These are phyloP conservation scores for Cephus pygmeus DNA, from an alignment of 2,888 invertebrate genomes.

Conservation along the genomic window DNA sequence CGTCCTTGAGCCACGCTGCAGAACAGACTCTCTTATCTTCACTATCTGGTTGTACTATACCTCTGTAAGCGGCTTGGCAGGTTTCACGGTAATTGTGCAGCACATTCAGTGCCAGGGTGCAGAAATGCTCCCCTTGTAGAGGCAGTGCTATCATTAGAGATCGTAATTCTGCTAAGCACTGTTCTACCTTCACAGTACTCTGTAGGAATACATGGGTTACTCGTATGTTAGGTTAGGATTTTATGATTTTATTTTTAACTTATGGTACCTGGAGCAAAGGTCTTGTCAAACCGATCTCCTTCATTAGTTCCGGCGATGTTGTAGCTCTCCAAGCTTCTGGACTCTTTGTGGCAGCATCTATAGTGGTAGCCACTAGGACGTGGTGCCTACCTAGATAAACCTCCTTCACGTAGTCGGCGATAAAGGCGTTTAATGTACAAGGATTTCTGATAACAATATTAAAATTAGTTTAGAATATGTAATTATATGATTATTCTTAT, in stretches of 20 bases:
- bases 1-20: constrained; percentile 92
- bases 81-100: constrained; percentile 80
- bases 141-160: constrained; percentile 78
- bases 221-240: background rate
- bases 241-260: background rate
- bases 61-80: constrained; percentile 79
- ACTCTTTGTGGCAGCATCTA: constrained; percentile 79
- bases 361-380: constrained; percentile 72
- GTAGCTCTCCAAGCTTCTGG: constrained; percentile 84
- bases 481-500: background rate
- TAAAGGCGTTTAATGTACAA: constrained; percentile 84
- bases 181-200: constrained; percentile 80
- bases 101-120: constrained; percentile 78
- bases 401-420: constrained; percentile 88
- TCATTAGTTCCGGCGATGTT: constrained; percentile 76
- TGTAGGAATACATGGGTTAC: constrained; percentile 59
- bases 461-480: background rate
- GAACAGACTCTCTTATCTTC: constrained; percentile 84
- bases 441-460: constrained; percentile 67
- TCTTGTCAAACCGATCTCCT: constrained; percentile 72
- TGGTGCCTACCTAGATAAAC: constrained; percentile 85
- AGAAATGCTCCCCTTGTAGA: constrained; percentile 79
- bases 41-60: constrained; percentile 81
- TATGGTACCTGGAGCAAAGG: constrained; percentile 73
- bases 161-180: constrained; percentile 75